Conservation (phyloP, 2,888 invertebrate species). For the Ferdinandea cuprea region DNA sequence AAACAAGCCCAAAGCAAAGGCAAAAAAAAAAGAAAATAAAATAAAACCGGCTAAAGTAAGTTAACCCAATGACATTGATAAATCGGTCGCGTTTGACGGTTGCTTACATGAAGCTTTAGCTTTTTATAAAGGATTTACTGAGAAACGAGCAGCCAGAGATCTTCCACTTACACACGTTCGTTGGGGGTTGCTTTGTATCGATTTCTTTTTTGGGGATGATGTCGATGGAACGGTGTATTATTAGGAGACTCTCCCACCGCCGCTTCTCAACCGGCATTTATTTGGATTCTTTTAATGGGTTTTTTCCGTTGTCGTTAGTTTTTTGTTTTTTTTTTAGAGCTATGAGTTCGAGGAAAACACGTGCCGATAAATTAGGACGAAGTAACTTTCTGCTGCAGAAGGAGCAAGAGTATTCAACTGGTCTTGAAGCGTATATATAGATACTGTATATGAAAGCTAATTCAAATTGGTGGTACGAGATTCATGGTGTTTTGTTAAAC, state of each 20-base stretch:
- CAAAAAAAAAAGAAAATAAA: slow-evolving; percentile 11
- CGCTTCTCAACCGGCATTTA: slow-evolving; percentile 12
- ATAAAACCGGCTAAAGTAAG: slow-evolving; percentile 55
- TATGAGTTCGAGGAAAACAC: neutral
- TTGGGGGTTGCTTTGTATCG: slow-evolving; percentile 17
- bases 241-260: neutral
- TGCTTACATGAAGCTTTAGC: slow-evolving; percentile 27
- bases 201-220: slow-evolving; percentile 3
- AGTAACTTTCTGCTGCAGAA: neutral
- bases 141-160: neutral
- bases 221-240: neutral
- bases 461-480: neutral
- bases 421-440: neutral
- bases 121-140: slow-evolving; percentile 22
- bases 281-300: slow-evolving; percentile 37
- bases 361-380: slow-evolving; percentile 1
- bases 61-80: slow-evolving; percentile 56
- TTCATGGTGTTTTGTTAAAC: neutral
- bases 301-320: neutral
- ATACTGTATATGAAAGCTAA: neutral
- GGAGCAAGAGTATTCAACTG: neutral
- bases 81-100: slow-evolving; percentile 47
- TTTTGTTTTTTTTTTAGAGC: neutral
- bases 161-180: slow-evolving; percentile 24
- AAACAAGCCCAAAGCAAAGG: too few relatives aligned